A percentile compares a stretch with the other conserved stretches of the same genome.
Evolutionary conservation across 2,888 invertebrate species (phyloP).

Genomic region (Drosophila subsilvestris): DNA sequence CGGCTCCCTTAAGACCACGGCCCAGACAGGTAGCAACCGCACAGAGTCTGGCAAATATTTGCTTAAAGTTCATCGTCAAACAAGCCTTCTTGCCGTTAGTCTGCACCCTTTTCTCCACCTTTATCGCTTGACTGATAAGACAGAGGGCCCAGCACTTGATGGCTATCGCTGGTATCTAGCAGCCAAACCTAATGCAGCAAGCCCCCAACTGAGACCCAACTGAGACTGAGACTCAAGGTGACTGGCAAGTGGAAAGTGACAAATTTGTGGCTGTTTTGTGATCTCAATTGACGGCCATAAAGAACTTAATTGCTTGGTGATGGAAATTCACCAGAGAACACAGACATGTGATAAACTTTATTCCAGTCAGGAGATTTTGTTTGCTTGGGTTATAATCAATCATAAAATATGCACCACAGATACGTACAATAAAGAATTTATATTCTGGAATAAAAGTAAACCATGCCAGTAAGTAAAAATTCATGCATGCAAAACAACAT

Average conservation of each 20-base stretch:
- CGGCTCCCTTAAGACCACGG: slow-evolving; percentile 8
- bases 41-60: slow-evolving; percentile 55
- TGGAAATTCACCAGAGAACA: slow-evolving; percentile 33
- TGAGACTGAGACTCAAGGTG: slow-evolving; percentile 40
- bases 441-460: no score
- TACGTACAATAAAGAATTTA: neutral
- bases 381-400: neutral
- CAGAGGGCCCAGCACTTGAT: slow-evolving; percentile 28
- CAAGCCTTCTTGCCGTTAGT: neutral
- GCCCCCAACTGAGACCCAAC: slow-evolving; percentile 40
- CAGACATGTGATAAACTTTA: neutral
- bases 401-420: neutral
- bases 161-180: slow-evolving; percentile 38
- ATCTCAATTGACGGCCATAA: slow-evolving; percentile 13
- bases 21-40: slow-evolving; percentile 40
- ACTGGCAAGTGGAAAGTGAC: slow-evolving; percentile 15
- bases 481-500: slow-evolving; percentile 3
- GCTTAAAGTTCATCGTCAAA: slow-evolving; percentile 25
- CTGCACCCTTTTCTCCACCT: slow-evolving; percentile 18
- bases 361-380: slow-evolving; percentile 5
- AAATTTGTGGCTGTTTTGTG: slow-evolving; percentile 18
- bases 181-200: slow-evolving; percentile 41
- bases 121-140: slow-evolving; percentile 59
- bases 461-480: neutral
- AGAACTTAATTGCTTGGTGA: slow-evolving; percentile 8